Evolutionary conservation across 2,113 vertebrate species (phyloP), one percentile per base, ranked within the genome.

Genomic region (Coryphaenoides rupestris): DNA sequence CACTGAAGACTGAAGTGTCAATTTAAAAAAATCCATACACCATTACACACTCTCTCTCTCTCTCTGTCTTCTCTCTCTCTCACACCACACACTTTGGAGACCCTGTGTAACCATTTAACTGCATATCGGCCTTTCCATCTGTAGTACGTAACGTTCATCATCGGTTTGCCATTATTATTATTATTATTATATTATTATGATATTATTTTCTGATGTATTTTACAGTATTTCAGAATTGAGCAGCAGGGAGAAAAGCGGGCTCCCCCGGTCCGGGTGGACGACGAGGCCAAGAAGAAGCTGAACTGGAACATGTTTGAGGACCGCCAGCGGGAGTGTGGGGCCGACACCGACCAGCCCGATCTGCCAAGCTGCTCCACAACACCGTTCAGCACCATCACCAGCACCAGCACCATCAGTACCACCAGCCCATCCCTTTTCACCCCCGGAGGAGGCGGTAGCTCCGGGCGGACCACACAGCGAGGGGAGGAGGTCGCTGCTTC

Each of bases 241-340:
- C 58, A 88, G 87, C 84, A 90, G 94, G 55, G n/a, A 90, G 97
- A 66, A 99, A 99, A 63, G n/a, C 89, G 86, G 2, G 93, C 90
- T 0, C 90, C 92, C 56, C 97, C 96, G 0, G 90, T 93, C 65
- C 94, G 85, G 83, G 75, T 97, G 57, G 92, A 95, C 45, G 94
- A 98, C 46, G 93, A 93, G 6, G 90, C 88, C 58, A 96, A 94
- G 77, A 93, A 89, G 72, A 88, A 77, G 66, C 85, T 98, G 19
- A 83, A 90, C 58, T 99, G 97, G 97, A 94, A 95, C 76, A 98
- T 99, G 96, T 83, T 93, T 5, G 94, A 98, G 50, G 93, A 98
- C 69, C 81, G 93, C 9, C 91, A 79, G 71, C 86, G 79, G 21
- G 91, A 92, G 19, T 82, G 79, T 19, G 91, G 92, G 21, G 82